These are phyloP conservation scores for Bacillus rossius DNA, from an alignment of 1,140 invertebrate species.

Conservation along the genomic window DNA sequence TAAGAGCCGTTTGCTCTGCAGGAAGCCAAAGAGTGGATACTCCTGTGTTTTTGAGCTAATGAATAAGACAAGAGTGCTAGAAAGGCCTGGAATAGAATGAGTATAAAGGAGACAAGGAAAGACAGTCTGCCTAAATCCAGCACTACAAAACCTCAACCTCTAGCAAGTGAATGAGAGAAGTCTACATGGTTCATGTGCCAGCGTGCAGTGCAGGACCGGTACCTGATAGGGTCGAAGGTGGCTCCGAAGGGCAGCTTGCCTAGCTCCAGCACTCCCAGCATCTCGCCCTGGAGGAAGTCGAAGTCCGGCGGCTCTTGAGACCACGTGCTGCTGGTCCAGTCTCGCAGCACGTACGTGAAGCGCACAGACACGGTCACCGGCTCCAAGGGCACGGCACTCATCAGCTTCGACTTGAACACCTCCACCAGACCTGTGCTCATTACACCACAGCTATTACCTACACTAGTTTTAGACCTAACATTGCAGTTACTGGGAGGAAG, in stretches of 20 bases:
- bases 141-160: too few species aligned
- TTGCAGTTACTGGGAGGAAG: neutral
- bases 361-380: conserved; percentile 70
- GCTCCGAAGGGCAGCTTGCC: conserved; percentile 78
- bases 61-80: too few species aligned
- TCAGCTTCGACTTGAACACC: conserved; percentile 75
- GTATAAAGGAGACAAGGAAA: too few species aligned
- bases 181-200: too few species aligned
- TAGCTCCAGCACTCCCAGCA: conserved; percentile 47
- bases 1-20: too few species aligned
- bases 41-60: too few species aligned
- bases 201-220: conserved; percentile 22
- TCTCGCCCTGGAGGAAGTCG: conserved; percentile 58
- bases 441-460: conserved; percentile 44
- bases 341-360: conserved; percentile 73
- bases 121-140: too few species aligned
- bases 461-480: neutral
- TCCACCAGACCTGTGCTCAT: conserved; percentile 56
- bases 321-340: conserved; percentile 59
- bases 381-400: conserved; percentile 51
- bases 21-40: too few species aligned
- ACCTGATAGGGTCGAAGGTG: conserved; percentile 68
- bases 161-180: too few species aligned
- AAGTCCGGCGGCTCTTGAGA: conserved; percentile 67
- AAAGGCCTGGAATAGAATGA: too few species aligned